A percentile compares a stretch with the other conserved stretches of the same genome.
Evolutionary conservation across 2,113 vertebrate genomes (phyloP).

Genomic region (Elgaria multicarinata): DNA sequence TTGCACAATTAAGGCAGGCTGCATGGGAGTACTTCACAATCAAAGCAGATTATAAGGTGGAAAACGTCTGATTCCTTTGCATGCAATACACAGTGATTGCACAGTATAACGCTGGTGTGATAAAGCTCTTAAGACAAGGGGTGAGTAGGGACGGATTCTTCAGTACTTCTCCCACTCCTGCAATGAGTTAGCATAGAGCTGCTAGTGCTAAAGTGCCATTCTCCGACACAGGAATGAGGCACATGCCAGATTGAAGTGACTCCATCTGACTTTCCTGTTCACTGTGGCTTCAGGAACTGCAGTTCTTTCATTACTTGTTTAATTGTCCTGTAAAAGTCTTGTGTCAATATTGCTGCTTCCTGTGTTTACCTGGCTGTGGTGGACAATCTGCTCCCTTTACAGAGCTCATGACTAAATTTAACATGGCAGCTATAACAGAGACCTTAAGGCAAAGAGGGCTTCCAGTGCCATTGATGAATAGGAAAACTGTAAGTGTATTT

Average conservation of each 20-base stretch:
- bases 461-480: conserved; percentile 39
- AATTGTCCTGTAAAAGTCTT: conserved; percentile 74
- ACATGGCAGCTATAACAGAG: conserved; percentile 46
- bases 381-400: conserved; percentile 69
- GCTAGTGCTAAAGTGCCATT: conserved; percentile 36
- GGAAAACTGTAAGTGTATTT: conserved; percentile 60
- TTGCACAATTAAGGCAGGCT: too few relatives aligned
- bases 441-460: conserved; percentile 50
- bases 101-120: too few relatives aligned
- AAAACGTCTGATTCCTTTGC: too few relatives aligned
- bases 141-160: not conserved
- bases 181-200: conserved; percentile 31
- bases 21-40: too few relatives aligned
- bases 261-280: conserved; percentile 61
- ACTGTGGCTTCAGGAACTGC: conserved; percentile 61
- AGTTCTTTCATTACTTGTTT: conserved; percentile 75
- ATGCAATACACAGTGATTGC: too few relatives aligned
- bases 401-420: conserved; percentile 74
- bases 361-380: conserved; percentile 73
- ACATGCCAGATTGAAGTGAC: conserved; percentile 34
- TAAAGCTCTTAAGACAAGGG: not conserved
- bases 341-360: conserved; percentile 82
- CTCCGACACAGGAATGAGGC: conserved; percentile 34
- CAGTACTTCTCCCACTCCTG: not conserved
- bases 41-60: too few relatives aligned